phyloP scores from a whole-genome alignment of 37 sponge, comb jelly and placozoan genomes.

The Aphrocallistes beatrix region DNA sequence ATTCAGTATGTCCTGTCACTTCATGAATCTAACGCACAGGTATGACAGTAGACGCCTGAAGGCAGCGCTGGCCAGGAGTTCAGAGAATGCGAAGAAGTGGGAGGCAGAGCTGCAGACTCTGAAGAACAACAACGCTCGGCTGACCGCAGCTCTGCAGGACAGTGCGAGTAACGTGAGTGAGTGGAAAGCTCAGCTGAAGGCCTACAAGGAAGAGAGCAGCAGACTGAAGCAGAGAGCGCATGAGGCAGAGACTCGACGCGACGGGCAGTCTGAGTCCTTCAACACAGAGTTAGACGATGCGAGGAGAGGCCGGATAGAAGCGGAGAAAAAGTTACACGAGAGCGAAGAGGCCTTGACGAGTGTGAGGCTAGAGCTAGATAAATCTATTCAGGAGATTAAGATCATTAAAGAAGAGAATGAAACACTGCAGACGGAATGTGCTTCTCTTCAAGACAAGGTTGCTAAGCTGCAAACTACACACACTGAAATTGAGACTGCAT shows the following conservation, averaged over 20 bases:
- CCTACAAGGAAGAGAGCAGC: slow-evolving; percentile 66
- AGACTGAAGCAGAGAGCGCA: slow-evolving; percentile 48
- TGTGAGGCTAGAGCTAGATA: neutral
- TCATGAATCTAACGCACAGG: slow-evolving; percentile 34
- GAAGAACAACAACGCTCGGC: slow-evolving; percentile 57
- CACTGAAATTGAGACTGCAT: neutral
- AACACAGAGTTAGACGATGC: neutral
- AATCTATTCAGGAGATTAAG: neutral
- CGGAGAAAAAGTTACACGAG: neutral
- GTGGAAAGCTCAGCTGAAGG: slow-evolving; percentile 74
- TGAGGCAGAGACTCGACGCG: neutral
- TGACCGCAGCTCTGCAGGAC: slow-evolving; percentile 69
- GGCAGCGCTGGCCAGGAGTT: slow-evolving; percentile 57
- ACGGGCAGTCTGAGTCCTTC: neutral
- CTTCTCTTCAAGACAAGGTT: neutral
- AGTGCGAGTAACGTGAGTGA: slow-evolving; percentile 61
- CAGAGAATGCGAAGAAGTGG: slow-evolving; percentile 74
- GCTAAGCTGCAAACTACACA: neutral
- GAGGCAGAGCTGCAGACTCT: slow-evolving; percentile 77
- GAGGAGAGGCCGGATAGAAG: neutral
- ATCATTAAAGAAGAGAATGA: neutral
- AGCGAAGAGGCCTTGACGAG: neutral
- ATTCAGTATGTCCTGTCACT: slow-evolving; percentile 8
- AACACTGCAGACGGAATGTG: neutral
- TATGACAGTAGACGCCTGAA: slow-evolving; percentile 57